phyloP scores from a whole-genome alignment of 2,113 vertebrate species.

The Rhadina sibilatrix region DNA sequence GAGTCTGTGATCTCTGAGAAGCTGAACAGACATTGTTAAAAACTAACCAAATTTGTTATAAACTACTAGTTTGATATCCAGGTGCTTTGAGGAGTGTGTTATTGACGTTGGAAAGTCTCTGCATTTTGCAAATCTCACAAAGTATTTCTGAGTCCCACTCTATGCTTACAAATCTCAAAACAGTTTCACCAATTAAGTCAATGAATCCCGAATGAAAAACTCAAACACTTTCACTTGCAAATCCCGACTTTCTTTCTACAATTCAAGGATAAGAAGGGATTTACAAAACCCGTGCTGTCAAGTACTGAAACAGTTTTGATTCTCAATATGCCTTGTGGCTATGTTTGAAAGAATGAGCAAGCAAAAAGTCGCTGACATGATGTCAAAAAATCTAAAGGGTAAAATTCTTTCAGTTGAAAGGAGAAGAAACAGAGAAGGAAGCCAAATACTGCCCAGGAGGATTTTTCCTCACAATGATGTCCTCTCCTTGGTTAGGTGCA shows the following conservation, averaged over 20 bases:
- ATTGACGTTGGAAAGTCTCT: not conserved
- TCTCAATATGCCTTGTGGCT: not conserved
- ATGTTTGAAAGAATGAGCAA: not conserved
- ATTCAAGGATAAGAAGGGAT: constrained; percentile 39
- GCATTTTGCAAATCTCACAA: not conserved
- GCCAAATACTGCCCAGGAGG: not conserved
- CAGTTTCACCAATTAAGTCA: constrained; percentile 27
- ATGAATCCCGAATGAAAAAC: not conserved
- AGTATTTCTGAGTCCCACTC: not conserved
- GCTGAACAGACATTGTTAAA: not conserved
- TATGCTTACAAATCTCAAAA: constrained; percentile 13
- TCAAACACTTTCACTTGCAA: constrained; percentile 37
- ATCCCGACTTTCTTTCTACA: constrained; percentile 11
- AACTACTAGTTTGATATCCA: not conserved
- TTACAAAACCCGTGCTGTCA: not conserved
- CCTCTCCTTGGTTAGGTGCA: not conserved
- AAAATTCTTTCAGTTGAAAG: not conserved
- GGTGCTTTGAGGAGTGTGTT: not conserved
- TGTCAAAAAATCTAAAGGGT: not conserved
- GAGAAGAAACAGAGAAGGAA: not conserved
- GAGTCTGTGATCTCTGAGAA: not conserved
- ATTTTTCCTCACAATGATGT: not conserved
- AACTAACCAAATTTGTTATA: not conserved
- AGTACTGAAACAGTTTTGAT: constrained; percentile 16
- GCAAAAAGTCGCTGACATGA: not conserved